Percentiles rank a stretch among this genome's conserved stretches.
These are phyloP conservation scores for Orycteropus afer DNA, from an alignment of 2,113 vertebrate genomes.

Conservation along the genomic window DNA sequence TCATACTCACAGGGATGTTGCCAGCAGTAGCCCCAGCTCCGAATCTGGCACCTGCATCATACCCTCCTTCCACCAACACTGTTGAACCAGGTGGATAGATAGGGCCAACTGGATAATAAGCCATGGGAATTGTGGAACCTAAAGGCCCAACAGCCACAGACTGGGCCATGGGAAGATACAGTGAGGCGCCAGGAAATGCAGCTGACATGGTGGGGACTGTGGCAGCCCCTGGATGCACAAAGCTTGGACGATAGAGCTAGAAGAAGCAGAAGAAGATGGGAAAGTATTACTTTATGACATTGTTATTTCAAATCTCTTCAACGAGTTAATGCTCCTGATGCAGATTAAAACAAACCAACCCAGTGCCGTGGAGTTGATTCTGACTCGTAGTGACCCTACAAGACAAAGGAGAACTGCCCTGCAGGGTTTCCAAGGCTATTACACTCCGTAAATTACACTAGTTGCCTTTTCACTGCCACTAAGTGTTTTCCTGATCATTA, in stretches of 20 bases:
- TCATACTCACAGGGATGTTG: conserved; percentile 93
- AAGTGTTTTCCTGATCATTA: conserved; percentile 6
- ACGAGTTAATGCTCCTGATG: not conserved
- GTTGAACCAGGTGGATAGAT: conserved; percentile 93
- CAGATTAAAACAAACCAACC: too few species aligned
- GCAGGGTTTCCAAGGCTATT: too few species aligned
- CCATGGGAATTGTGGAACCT: conserved; percentile 94
- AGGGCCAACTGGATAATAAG: conserved; percentile 94
- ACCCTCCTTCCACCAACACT: conserved; percentile 93
- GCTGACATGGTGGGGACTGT: conserved; percentile 93
- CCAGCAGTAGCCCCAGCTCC: conserved; percentile 87
- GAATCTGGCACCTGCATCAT: conserved; percentile 94
- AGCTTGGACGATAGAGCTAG: conserved; percentile 96
- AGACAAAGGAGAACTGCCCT: too few species aligned
- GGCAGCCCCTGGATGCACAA: conserved; percentile 93
- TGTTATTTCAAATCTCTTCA: not conserved
- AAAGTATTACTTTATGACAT: not conserved
- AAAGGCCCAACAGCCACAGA: conserved; percentile 90
- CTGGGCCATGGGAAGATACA: conserved; percentile 94
- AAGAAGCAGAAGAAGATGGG: conserved; percentile 42
- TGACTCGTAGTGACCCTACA: too few species aligned
- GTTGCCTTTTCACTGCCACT: not conserved
- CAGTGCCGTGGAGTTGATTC: too few species aligned
- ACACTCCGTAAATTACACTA: not conserved
- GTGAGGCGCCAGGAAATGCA: conserved; percentile 91